Percentiles rank a stretch among this genome's conserved stretches.
These are phyloP conservation scores for Percopsis transmontana DNA, from an alignment of 2,113 vertebrate species.

Conservation along the genomic window DNA sequence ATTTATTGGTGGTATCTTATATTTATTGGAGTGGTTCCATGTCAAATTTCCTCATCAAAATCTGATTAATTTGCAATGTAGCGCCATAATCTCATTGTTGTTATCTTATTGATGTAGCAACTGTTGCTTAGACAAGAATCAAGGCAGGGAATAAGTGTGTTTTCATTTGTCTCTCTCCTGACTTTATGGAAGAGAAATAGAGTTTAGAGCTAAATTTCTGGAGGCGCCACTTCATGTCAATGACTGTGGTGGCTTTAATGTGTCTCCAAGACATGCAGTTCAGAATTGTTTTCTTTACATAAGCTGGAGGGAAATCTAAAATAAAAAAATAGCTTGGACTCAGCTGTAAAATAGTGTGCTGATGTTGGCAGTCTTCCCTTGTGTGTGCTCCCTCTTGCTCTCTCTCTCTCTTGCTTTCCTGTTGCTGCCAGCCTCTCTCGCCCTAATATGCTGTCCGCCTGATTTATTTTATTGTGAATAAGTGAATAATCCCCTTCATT, in stretches of 20 bases:
- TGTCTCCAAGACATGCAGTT: conserved; percentile 60
- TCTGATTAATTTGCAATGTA: too few species aligned
- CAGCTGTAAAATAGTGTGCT: conserved; percentile 48
- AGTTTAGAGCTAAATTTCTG: conserved; percentile 14
- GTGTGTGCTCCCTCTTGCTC: conserved; percentile 8
- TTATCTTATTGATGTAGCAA: neutral
- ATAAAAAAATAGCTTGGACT: conserved; percentile 43
- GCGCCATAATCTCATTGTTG: too few species aligned
- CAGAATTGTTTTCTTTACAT: conserved; percentile 44
- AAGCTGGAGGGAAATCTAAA: conserved; percentile 45
- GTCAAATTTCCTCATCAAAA: too few species aligned
- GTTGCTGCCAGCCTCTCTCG: conserved; percentile 49
- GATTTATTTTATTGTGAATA: conserved; percentile 42
- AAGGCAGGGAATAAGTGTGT: neutral
- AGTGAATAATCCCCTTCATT: conserved; percentile 20
- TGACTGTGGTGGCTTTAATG: conserved; percentile 48
- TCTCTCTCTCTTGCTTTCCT: conserved; percentile 32
- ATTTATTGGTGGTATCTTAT: too few species aligned
- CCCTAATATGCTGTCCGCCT: conserved; percentile 40
- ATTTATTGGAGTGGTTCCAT: too few species aligned
- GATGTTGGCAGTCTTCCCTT: conserved; percentile 56
- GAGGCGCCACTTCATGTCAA: conserved; percentile 54
- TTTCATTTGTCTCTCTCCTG: conserved; percentile 26
- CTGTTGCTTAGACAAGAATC: neutral
- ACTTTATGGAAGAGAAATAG: conserved; percentile 33